A percentile compares a stretch with the other conserved stretches of the same genome.
phyloP scores from a whole-genome alignment of 2,888 invertebrate genomes.

The Pammene aurita region DNA sequence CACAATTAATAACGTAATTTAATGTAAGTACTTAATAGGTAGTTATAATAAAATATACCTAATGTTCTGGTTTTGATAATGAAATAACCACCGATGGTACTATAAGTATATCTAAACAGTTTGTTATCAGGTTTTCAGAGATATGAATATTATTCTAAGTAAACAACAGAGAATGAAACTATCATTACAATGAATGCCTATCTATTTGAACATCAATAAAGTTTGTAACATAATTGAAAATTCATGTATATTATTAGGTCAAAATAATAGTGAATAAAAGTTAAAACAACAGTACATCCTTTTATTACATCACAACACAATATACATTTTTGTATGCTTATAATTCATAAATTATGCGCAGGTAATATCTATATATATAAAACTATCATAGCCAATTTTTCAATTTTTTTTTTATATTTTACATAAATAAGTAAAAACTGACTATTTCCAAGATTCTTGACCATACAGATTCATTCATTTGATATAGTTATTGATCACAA shows the following conservation, averaged over 20 bases:
- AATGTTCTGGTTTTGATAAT: conserved; percentile 1
- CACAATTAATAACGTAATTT: neutral
- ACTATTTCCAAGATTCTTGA: too few species aligned
- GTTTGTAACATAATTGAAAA: neutral
- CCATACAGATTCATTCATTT: conserved; percentile 1
- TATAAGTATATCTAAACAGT: neutral
- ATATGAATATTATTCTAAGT: neutral
- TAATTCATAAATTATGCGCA: neutral
- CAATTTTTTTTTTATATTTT: too few species aligned
- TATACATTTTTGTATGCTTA: conserved; percentile 1
- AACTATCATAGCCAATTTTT: neutral
- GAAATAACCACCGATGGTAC: conserved; percentile 10
- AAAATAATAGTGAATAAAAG: conserved; percentile 16
- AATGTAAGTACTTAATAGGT: neutral
- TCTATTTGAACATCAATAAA: neutral
- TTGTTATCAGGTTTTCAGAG: neutral
- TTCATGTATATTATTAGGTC: conserved; percentile 1
- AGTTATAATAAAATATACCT: neutral
- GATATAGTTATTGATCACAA: conserved; percentile 6
- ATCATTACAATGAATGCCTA: too few species aligned
- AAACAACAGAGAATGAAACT: neutral
- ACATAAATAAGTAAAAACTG: too few species aligned
- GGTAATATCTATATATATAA: neutral
- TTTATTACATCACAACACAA: conserved; percentile 23
- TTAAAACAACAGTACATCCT: neutral